Evolutionary conservation across 2,888 invertebrate species (phyloP).

Genomic region (Hanleya hanleyi): DNA sequence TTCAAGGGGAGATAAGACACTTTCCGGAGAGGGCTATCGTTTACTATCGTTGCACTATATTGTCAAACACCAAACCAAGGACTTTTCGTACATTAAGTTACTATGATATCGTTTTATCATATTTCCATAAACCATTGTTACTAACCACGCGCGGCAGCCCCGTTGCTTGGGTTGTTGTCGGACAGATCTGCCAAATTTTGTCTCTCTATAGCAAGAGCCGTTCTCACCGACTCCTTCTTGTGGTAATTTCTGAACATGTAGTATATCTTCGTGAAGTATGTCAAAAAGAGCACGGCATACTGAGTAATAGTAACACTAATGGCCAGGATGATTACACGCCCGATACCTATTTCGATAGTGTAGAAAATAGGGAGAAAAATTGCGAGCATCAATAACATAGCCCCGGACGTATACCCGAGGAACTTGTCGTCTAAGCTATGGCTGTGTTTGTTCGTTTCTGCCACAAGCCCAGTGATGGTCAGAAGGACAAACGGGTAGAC

Average conservation of each 20-base stretch:
- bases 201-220: neutral
- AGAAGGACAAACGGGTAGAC: neutral
- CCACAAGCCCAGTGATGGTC: neutral
- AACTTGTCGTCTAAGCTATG: neutral
- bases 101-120: no score
- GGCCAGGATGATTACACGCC: neutral
- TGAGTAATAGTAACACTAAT: neutral
- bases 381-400: neutral
- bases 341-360: neutral
- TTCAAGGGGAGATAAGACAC: no score
- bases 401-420: neutral
- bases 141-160: no score
- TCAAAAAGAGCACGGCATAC: neutral
- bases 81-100: no score
- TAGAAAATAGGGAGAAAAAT: neutral
- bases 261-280: conserved; percentile 1
- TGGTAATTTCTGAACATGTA: conserved; percentile 4
- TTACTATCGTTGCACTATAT: no score
- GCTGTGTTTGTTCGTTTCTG: conserved; percentile 1
- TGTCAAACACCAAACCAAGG: no score
- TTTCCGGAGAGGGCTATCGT: no score
- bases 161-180: no score
- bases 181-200: conserved; percentile 1
- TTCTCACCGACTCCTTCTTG: neutral
- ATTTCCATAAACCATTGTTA: no score